A percentile compares a stretch with the other conserved stretches of the same genome.
Conservation (phyloP, 2,113 vertebrate species). For the Tetrax tetrax region DNA sequence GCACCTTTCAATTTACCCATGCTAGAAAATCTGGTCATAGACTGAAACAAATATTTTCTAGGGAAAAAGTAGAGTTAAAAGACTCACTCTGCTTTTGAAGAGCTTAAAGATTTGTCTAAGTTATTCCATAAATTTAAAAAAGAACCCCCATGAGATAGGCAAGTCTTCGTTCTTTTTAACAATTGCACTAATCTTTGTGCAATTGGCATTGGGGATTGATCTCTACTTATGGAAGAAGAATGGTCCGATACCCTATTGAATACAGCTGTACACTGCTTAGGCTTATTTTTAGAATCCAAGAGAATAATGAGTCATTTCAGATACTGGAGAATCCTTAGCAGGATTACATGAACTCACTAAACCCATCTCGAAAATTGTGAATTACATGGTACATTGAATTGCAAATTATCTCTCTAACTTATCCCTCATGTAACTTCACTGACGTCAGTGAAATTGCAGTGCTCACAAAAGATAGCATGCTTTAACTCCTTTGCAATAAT, state of each 20-base stretch:
- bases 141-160: neutral
- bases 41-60: neutral
- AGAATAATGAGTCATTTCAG: conserved; percentile 7
- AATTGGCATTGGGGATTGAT: neutral
- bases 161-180: conserved; percentile 15
- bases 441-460: neutral
- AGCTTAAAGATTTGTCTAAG: neutral
- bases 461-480: neutral
- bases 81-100: neutral
- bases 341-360: conserved; percentile 12
- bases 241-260: neutral
- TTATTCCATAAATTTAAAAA: neutral
- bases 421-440: neutral
- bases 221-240: neutral
- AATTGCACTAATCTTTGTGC: neutral
- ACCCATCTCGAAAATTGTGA: conserved; percentile 4
- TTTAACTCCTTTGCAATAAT: neutral
- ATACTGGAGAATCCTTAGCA: neutral
- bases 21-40: neutral
- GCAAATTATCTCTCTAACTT: conserved; percentile 3
- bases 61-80: neutral
- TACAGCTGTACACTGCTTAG: neutral
- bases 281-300: conserved; percentile 17
- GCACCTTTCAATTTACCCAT: neutral
- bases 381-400: conserved; percentile 17